Evolutionary conservation across 2,113 vertebrate species (phyloP), one percentile per base, ranked within the genome.

Genomic region (Corythaixoides concolor): DNA sequence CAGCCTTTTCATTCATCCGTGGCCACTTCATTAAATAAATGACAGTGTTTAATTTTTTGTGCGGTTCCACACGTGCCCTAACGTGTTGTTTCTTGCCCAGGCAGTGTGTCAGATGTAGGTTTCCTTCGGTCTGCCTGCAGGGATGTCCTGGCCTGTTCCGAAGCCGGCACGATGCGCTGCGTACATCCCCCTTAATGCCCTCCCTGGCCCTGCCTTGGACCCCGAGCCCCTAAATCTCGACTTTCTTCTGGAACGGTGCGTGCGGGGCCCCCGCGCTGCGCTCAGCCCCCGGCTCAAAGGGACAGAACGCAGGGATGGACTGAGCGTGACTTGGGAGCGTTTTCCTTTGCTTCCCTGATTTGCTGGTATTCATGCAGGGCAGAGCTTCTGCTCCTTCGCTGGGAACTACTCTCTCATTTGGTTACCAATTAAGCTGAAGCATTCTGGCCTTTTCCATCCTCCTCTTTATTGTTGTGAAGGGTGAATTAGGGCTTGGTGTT

Each of bases 401-500:
- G 90, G 72, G 70, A 95, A 21, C 12, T 2, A 14, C 88, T 39
- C 88, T 82, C 79, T 93, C 91, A n/a, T 92, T 94, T 90, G 89
- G 67, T 94, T 93, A 63, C 92, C 90, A 89, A 27, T 92, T 84
- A 60, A 86, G 47, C 88, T 72, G 92, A 75, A 81, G 88, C 73
- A 9, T 95, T 89, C 88, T 86, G 90, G 92, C 79, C 82, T 86
- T 94, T 93, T 86, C 81, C 88, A 53, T 74, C 79, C 92, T 89
- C 80, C 81, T 89, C 60, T 76, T 92, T 83, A 85, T 70, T 91
- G 87, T 82, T 89, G 45, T 0, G 53, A 76, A 89, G 94, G 86
- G 49, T 95, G 96, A 97, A 93, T 92, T 79, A 84, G 52, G 82
- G 80, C 96, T 88, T 73, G 72, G 69, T 78, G 84, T 83, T 93